Evolutionary conservation across 2,888 invertebrate genomes (phyloP).

Genomic region (Hirtodrosophila duncani): DNA sequence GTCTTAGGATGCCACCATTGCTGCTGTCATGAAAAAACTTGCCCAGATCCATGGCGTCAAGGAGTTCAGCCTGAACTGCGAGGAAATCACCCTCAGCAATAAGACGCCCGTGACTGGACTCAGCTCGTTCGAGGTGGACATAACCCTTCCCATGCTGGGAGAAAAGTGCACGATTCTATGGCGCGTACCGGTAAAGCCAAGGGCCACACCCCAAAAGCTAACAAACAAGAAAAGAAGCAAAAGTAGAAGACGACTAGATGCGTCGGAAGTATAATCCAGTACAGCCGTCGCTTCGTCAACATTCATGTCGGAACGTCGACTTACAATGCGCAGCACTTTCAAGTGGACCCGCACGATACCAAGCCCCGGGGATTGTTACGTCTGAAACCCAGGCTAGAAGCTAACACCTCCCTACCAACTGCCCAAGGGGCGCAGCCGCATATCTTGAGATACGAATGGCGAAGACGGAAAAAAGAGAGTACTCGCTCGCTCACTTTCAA

Average conservation of each 20-base stretch:
- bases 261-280: constrained; percentile 98
- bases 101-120: constrained; percentile 83
- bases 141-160: constrained; percentile 91
- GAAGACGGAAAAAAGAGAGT: too few species aligned
- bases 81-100: constrained; percentile 84
- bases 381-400: too few species aligned
- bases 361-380: too few species aligned
- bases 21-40: constrained; percentile 76
- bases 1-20: constrained; percentile 75
- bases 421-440: too few species aligned
- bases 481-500: too few species aligned
- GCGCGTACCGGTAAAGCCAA: constrained; percentile 99
- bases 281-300: constrained; percentile 98
- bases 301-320: too few species aligned
- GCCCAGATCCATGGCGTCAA: constrained; percentile 75
- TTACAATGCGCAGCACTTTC: too few species aligned
- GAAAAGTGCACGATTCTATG: constrained; percentile 99
- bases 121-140: constrained; percentile 85
- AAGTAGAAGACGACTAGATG: constrained; percentile 99
- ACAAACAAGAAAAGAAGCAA: constrained; percentile 99
- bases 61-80: constrained; percentile 85
- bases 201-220: constrained; percentile 99
- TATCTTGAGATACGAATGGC: too few species aligned
- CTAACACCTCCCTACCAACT: too few species aligned
- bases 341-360: too few species aligned